Evolutionary conservation across 1,140 invertebrate genomes (phyloP), one percentile per base, ranked within the genome.

Genomic region (Orchesella cincta): DNA sequence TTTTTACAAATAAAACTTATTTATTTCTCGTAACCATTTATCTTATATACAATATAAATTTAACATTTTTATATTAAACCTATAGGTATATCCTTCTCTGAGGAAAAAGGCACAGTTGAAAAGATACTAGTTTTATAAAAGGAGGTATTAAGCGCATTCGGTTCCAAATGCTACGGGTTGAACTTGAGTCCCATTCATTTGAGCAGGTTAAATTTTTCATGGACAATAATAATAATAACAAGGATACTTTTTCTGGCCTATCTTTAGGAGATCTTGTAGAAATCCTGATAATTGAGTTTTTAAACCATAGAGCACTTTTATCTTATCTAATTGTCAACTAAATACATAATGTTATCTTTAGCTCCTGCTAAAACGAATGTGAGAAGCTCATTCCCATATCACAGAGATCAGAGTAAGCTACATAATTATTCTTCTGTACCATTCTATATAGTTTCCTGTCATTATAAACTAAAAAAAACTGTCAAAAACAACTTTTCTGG

Each of bases 161-260:
- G 62, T 67, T 67, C n/a, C 62, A 67, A 67, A 67, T 67, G 62
- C 62, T 67, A 67, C 62, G 62, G 62, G 62, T 67, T 31, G 62
- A 57, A 33, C 62, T 3, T 67, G 26, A 67, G 5, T 67, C 29
- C 28, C 62, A 67, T 33, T 12, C 62, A 67, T 12, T 12, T 67
- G 8, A 67, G 62, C 62, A 67, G 62, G 62, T 31, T 29, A 57
- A 57, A n/a, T 14, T 46, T 46, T 46, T 46, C 5, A 8, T 46
- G n/a, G n/a, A n/a, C n/a, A n/a, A n/a, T n/a, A n/a, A n/a, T n/a
- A n/a, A n/a, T 46, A 20, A 46, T 12, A 46, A 46, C 39, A 46
- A 46, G 20, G 20, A 12, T 46, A 12, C 8, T 46, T n/a, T 46
- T 46, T 46, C 8, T 12, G 20, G 20, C 8, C 39, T 20, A 46